Base-by-base conservation (phyloP, 2,797 vertebrate species). In the Mycteria americana region DNA sequence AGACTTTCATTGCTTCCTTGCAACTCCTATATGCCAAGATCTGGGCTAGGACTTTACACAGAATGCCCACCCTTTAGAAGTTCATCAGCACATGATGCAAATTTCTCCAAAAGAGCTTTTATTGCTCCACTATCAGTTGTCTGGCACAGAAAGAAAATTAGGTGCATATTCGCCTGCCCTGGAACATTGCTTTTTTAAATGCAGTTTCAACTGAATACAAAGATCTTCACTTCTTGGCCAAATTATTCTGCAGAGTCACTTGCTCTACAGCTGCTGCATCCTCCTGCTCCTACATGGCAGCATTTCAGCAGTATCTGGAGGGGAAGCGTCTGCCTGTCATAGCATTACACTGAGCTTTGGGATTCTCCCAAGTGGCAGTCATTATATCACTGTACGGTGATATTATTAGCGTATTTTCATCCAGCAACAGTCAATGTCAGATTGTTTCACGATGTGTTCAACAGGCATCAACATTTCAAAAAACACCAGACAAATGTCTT, bases 361-460 rank as follows among this genome's bases (percentile, higher is more conserved):
- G 85, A 93, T 85, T 94, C 88, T 96, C 96, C 94, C 79, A 80
- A 94, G 79, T 73, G 87, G 87, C 92, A 51, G 69, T 87, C 91
- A 74, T 95, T 92, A 96, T 89, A 89, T 33, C 96, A 86, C 51
- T 76, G 63, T 91, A 91, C 10, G 1, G 92, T 63, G 83, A 63
- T 92, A 94, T 92, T 95, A 97, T 97, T 94, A 96, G 91, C 45
- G 1, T 95, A 76, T 96, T 96, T 96, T 95, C 93, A 93, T 90
- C 92, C 92, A 93, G 91, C 96, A 75, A 41, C 65, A 92, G 88
- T 78, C 91, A 92, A 73, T 84, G 91, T 96, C 95, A 95, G 85
- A 97, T 92, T 72, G 87, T 96, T 96, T 95, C 85, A 81, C 1
- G 11, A 88, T 94, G 91, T 92, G 90, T 94, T 95, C 97, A 96